These are phyloP conservation scores for Grammatotria lemairii DNA, from an alignment of 2,113 vertebrate species.

Conservation along the genomic window DNA sequence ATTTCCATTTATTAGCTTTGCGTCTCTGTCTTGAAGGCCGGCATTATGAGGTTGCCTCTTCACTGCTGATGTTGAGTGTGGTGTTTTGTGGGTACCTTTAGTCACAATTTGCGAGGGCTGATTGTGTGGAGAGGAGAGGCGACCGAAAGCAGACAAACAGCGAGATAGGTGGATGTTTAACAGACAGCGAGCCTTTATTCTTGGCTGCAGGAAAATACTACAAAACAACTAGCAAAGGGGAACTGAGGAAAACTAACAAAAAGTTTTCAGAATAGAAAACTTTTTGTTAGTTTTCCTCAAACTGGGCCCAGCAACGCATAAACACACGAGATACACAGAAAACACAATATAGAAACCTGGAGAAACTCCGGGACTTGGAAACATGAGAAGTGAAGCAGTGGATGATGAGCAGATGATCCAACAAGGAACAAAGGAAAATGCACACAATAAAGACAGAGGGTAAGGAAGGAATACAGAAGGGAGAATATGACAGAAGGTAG, in stretches of 20 bases:
- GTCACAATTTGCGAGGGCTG: no score
- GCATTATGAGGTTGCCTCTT: neutral
- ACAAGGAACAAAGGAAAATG: neutral
- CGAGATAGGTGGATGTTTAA: no score
- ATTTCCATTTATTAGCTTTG: neutral
- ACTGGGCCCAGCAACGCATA: neutral
- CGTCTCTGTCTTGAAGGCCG: neutral
- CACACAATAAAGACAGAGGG: neutral
- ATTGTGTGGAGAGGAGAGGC: no score
- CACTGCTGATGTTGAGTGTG: neutral
- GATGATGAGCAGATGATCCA: neutral
- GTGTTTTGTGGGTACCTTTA: neutral
- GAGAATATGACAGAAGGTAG: neutral
- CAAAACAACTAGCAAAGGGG: neutral
- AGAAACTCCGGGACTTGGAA: neutral
- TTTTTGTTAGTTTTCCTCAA: neutral
- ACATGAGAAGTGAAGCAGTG: neutral
- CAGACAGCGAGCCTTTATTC: no score
- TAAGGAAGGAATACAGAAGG: neutral
- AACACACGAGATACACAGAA: neutral
- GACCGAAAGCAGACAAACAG: no score
- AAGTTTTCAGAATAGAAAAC: neutral
- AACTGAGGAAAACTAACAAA: neutral
- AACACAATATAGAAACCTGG: neutral
- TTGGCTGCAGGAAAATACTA: neutral